Evolutionary conservation across 2,113 vertebrate species (phyloP).

Genomic region (Monopterus albus): DNA sequence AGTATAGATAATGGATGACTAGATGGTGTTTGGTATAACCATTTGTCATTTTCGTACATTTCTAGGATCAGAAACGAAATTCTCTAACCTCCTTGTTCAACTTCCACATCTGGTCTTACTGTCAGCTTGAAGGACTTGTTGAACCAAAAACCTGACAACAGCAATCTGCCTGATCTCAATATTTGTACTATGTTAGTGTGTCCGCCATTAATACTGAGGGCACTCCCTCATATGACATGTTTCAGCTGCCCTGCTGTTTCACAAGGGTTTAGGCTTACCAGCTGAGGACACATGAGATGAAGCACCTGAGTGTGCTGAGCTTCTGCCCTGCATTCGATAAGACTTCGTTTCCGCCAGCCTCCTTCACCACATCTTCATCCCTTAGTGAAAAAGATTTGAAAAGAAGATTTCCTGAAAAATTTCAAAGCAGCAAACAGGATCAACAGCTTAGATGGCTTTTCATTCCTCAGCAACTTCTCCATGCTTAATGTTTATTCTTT

Average conservation of each 20-base stretch:
- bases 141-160: neutral
- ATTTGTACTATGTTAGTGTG: neutral
- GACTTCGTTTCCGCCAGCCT: conserved; percentile 8
- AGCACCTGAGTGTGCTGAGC: conserved; percentile 48
- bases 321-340: conserved; percentile 56
- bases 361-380: conserved; percentile 31
- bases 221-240: neutral
- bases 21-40: too few species aligned
- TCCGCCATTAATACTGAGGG: neutral
- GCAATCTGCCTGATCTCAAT: neutral
- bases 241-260: conserved; percentile 5
- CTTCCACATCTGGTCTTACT: too few species aligned
- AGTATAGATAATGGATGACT: too few species aligned
- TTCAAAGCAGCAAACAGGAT: conserved; percentile 73
- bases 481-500: conserved; percentile 34
- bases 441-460: conserved; percentile 65
- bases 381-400: conserved; percentile 52
- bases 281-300: conserved; percentile 33
- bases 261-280: conserved; percentile 28
- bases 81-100: too few species aligned
- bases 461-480: conserved; percentile 63
- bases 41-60: too few species aligned
- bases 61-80: too few species aligned
- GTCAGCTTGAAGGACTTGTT: neutral
- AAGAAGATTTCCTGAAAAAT: conserved; percentile 55